Conservation (phyloP, 2,888 invertebrate genomes). For the Erebia epiphron region DNA sequence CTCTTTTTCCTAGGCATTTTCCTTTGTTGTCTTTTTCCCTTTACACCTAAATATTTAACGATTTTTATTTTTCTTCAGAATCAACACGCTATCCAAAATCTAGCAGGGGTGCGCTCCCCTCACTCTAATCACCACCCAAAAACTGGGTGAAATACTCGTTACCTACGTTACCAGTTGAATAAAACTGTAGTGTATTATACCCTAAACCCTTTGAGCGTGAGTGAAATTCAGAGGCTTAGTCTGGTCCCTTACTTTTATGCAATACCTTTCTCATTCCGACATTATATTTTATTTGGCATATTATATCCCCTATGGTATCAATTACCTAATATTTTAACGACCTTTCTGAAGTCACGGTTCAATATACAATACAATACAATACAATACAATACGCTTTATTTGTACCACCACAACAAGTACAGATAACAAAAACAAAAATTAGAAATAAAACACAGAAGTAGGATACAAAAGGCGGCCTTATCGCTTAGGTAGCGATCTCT, state of each 20-base stretch:
- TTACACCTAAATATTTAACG: not conserved
- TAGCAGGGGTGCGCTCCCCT: not conserved
- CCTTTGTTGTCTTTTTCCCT: not conserved
- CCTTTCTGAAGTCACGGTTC: not conserved
- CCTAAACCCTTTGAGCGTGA: conserved; percentile 2
- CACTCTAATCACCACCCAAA: conserved; percentile 5
- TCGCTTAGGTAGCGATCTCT: too few relatives aligned
- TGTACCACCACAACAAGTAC: too few relatives aligned
- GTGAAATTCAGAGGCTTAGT: not conserved
- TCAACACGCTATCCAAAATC: conserved; percentile 7
- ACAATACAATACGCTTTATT: too few relatives aligned
- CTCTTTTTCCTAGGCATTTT: not conserved
- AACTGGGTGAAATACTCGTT: not conserved
- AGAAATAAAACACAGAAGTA: too few relatives aligned
- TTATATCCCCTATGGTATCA: not conserved
- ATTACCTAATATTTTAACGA: not conserved
- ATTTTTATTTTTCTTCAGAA: conserved; percentile 11
- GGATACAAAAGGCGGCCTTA: too few relatives aligned
- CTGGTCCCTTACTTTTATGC: not conserved
- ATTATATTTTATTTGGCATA: not conserved
- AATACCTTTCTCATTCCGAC: not conserved
- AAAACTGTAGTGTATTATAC: not conserved
- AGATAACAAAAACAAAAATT: too few relatives aligned
- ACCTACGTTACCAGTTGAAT: not conserved
- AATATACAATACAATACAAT: too few relatives aligned